Evolutionary conservation across 2,797 vertebrate genomes (phyloP).

Genomic region (Leuciscus waleckii): DNA sequence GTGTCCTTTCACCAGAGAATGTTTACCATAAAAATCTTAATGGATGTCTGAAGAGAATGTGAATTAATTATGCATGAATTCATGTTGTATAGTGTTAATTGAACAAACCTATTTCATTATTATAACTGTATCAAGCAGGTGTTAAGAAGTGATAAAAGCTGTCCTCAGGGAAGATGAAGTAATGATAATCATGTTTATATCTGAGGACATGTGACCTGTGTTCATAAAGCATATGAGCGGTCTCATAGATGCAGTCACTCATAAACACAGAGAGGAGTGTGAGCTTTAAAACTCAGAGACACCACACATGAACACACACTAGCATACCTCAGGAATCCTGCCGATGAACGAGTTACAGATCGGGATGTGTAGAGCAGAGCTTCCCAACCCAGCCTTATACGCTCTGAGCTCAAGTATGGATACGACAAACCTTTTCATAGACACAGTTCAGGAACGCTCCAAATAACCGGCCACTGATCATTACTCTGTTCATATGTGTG

Average conservation of each 20-base stretch:
- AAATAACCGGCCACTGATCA: no score
- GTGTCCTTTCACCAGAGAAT: neutral
- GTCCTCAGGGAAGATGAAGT: neutral
- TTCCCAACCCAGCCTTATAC: no score
- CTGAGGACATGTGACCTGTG: neutral
- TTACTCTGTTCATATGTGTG: no score
- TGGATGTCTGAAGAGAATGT: neutral
- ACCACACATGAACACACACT: no score
- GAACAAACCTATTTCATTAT: slow-evolving; percentile 30
- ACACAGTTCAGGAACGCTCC: no score
- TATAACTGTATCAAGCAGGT: slow-evolving; percentile 41
- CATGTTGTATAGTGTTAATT: slow-evolving; percentile 3
- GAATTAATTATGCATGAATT: slow-evolving; percentile 6
- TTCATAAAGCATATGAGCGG: neutral
- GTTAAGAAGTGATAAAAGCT: neutral
- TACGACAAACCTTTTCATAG: no score
- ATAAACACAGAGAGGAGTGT: neutral
- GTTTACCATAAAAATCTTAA: neutral
- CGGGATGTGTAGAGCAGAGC: no score
- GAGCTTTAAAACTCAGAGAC: no score
- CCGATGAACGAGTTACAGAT: no score
- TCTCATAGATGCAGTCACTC: neutral
- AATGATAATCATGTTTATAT: neutral
- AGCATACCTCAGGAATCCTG: no score
- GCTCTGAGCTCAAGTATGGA: no score